Evolutionary conservation across 2,797 vertebrate species (phyloP).

Genomic region (Chromis chromis): DNA sequence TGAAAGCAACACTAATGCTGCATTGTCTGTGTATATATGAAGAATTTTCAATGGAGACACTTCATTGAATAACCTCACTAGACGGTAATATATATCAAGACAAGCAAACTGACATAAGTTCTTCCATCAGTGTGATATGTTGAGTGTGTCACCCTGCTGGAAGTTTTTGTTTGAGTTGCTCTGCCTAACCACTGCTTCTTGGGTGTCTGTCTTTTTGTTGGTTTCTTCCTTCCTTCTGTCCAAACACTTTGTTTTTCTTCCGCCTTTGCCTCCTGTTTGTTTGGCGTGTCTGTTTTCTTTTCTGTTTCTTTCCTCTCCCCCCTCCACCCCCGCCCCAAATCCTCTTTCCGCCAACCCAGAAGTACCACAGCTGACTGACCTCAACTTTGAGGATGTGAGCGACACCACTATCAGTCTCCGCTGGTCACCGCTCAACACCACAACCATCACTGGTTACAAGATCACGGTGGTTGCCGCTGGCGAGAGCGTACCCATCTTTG

Average conservation of each 20-base stretch:
- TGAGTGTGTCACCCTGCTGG: conserved; percentile 52
- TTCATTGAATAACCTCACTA: conserved; percentile 52
- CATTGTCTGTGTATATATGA: conserved; percentile 49
- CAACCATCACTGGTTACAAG: conserved; percentile 94
- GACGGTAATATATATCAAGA: conserved; percentile 29
- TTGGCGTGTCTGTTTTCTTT: conserved; percentile 58
- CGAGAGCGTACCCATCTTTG: conserved; percentile 95
- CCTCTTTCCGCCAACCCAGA: conserved; percentile 78
- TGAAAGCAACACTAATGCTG: conserved; percentile 22
- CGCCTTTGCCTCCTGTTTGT: conserved; percentile 17
- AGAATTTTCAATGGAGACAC: conserved; percentile 32
- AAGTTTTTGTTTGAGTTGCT: conserved; percentile 31
- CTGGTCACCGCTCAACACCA: conserved; percentile 94
- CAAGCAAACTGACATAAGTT: conserved; percentile 24
- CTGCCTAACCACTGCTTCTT: conserved; percentile 45
- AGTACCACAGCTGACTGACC: conserved; percentile 93
- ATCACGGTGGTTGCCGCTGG: conserved; percentile 95
- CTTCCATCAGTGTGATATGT: conserved; percentile 67
- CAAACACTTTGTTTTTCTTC: conserved; percentile 6
- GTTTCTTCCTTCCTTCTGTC: conserved; percentile 11
- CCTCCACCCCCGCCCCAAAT: neutral
- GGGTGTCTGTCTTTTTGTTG: conserved; percentile 18
- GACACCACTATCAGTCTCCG: conserved; percentile 95
- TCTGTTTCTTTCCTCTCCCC: conserved; percentile 25
- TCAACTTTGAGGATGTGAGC: conserved; percentile 94